Conservation (phyloP, 2,888 invertebrate genomes). For the Meteorus colon region DNA sequence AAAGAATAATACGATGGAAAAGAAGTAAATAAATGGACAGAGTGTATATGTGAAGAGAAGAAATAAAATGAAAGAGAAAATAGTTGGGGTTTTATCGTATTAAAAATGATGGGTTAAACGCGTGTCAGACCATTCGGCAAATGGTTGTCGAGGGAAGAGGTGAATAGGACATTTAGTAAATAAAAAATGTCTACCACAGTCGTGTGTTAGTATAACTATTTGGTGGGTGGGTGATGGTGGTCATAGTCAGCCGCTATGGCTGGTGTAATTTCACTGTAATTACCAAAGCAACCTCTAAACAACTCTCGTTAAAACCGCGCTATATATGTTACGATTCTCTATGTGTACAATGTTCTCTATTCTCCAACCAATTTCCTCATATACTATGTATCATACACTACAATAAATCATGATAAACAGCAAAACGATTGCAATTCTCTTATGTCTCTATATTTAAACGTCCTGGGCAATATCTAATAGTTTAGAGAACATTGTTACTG, state of each 20-base stretch:
- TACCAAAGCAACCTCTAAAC: conserved; percentile 67
- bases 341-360: not conserved
- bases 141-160: not conserved
- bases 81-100: conserved; percentile 4
- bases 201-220: conserved; percentile 45
- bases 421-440: not conserved
- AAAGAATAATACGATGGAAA: not conserved
- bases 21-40: not conserved
- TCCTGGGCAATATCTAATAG: not conserved
- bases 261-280: conserved; percentile 69
- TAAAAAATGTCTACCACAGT: conserved; percentile 32
- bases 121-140: conserved; percentile 9
- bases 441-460: not conserved
- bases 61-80: conserved; percentile 4
- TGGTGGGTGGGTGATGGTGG: conserved; percentile 15
- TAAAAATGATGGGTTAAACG: conserved; percentile 2
- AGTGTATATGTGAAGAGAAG: not conserved
- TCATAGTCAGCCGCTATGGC: conserved; percentile 52
- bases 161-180: conserved; percentile 21
- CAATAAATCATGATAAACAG: not conserved
- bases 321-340: not conserved
- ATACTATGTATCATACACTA: not conserved
- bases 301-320: conserved; percentile 67
- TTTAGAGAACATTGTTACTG: not conserved
- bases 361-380: not conserved